phyloP scores from a whole-genome alignment of 2,797 vertebrate genomes.

The Fratercula arctica region DNA sequence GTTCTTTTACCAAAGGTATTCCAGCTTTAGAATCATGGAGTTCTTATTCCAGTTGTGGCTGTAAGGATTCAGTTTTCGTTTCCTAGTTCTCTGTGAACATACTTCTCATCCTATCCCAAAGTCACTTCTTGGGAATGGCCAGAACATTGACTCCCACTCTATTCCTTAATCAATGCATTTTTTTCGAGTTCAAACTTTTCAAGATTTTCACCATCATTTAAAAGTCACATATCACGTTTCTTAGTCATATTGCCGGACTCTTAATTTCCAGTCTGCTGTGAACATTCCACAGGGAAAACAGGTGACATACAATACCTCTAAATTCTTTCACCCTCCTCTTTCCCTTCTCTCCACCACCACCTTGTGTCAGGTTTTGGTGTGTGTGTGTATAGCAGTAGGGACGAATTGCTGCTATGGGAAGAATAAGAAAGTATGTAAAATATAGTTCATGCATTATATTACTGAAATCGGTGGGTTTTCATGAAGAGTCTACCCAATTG shows the following conservation, averaged over 20 bases:
- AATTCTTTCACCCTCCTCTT: not conserved
- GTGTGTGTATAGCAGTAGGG: not conserved
- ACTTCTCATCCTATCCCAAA: not conserved
- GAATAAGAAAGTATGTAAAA: not conserved
- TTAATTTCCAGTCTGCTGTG: not conserved
- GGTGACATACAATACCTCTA: not conserved
- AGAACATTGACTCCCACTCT: not conserved
- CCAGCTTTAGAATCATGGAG: not conserved
- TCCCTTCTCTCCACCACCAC: slow-evolving; percentile 36
- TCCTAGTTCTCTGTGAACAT: not conserved
- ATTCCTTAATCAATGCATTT: not conserved
- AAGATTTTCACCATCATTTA: not conserved
- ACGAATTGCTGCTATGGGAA: not conserved
- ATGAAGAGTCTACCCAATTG: not conserved
- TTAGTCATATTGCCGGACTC: not conserved
- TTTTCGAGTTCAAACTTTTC: not conserved
- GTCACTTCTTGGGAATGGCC: not conserved
- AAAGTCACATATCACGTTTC: not conserved
- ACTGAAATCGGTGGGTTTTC: not conserved
- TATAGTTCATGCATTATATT: not conserved
- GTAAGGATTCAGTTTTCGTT: not conserved
- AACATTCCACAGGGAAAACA: not conserved
- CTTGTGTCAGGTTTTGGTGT: slow-evolving; percentile 25
- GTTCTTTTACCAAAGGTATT: not conserved
- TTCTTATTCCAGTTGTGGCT: not conserved